Percentiles rank a stretch among this genome's conserved stretches.
phyloP scores from a whole-genome alignment of 2,888 invertebrate species.

The Ennomos quercinarius region DNA sequence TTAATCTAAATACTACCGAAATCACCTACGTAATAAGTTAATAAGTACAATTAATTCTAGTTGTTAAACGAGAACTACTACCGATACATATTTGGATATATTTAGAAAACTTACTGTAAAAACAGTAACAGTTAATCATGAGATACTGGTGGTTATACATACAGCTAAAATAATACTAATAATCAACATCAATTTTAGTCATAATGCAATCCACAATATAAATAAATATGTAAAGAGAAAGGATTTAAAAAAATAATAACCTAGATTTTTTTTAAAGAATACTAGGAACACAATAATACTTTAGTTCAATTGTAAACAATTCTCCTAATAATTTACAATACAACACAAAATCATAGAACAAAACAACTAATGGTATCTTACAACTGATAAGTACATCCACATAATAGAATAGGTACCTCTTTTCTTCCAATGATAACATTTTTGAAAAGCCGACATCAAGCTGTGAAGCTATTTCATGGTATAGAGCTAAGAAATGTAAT shows the following conservation, averaged over 20 bases:
- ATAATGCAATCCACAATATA: slow-evolving; percentile 68
- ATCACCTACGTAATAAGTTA: slow-evolving; percentile 76
- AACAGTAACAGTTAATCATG: slow-evolving; percentile 62
- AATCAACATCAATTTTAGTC: slow-evolving; percentile 68
- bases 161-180: slow-evolving; percentile 69
- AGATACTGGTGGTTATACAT: slow-evolving; percentile 62
- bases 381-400: slow-evolving; percentile 74
- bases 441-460: slow-evolving; percentile 83
- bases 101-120: slow-evolving; percentile 64
- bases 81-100: slow-evolving; percentile 60
- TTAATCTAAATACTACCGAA: slow-evolving; percentile 80
- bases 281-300: slow-evolving; percentile 64
- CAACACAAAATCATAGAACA: slow-evolving; percentile 59
- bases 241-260: slow-evolving; percentile 59
- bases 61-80: slow-evolving; percentile 75
- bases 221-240: slow-evolving; percentile 64
- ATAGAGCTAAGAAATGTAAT: slow-evolving; percentile 76
- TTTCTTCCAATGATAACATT: slow-evolving; percentile 81
- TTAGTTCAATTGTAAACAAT: slow-evolving; percentile 50
- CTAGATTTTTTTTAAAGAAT: slow-evolving; percentile 47
- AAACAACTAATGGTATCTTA: slow-evolving; percentile 63
- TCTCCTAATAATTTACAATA: slow-evolving; percentile 53
- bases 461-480: slow-evolving; percentile 79
- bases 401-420: slow-evolving; percentile 81
- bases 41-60: slow-evolving; percentile 80